Conservation (phyloP, 2,113 vertebrate species). For the Semnopithecus entellus region DNA sequence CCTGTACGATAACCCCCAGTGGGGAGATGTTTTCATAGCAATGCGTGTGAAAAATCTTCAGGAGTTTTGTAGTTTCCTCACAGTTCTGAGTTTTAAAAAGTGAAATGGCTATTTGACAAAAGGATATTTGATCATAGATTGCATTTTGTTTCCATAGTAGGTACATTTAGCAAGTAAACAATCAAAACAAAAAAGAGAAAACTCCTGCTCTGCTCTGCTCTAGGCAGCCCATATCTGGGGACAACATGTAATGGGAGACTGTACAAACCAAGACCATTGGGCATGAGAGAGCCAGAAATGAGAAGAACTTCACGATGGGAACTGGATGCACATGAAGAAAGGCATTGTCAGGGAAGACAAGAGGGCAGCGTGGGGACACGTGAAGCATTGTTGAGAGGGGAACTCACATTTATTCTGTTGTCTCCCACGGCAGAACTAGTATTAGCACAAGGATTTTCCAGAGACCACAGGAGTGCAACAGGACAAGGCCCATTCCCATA, state of each 20-base stretch:
- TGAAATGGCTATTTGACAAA: neutral
- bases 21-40: neutral
- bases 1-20: neutral
- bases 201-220: neutral
- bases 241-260: accelerated
- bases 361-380: accelerated
- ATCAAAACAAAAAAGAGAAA: neutral
- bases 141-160: neutral
- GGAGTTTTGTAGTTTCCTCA: neutral
- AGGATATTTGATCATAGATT: neutral
- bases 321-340: accelerated
- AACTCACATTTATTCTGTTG: neutral
- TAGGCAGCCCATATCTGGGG: neutral
- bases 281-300: neutral
- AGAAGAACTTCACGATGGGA: neutral
- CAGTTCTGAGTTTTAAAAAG: neutral
- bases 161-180: neutral
- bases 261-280: neutral
- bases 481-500: accelerated
- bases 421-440: too few relatives aligned
- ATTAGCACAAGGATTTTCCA: accelerated
- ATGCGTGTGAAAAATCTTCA: neutral
- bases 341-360: neutral
- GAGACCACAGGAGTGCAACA: neutral
- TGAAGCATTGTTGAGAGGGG: neutral